phyloP scores from a whole-genome alignment of 2,797 vertebrate species.

The Phaenicophaeus curvirostris region DNA sequence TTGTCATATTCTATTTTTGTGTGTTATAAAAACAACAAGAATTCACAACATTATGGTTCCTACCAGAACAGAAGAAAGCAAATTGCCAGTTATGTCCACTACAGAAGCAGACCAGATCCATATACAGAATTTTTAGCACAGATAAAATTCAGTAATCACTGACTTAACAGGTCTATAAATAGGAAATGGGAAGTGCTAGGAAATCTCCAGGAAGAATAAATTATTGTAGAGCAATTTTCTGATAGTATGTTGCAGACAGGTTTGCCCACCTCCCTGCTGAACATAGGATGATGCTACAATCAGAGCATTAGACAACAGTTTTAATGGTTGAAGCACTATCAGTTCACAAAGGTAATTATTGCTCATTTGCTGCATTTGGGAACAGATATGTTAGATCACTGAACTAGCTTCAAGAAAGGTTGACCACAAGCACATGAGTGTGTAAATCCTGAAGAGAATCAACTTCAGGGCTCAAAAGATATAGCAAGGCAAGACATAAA shows the following conservation, averaged over 20 bases:
- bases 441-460: not conserved
- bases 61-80: not conserved
- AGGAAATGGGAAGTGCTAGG: not conserved
- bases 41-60: not conserved
- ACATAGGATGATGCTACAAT: not conserved
- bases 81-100: not conserved
- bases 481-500: not conserved
- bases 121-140: not conserved
- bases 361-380: not conserved
- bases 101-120: not conserved
- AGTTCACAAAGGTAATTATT: not conserved
- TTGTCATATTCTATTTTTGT: constrained; percentile 14
- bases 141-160: not conserved
- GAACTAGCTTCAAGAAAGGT: not conserved
- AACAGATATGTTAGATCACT: not conserved
- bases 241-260: not conserved
- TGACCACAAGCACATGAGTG: not conserved
- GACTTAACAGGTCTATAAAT: not conserved
- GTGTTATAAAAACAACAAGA: not conserved
- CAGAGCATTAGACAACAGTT: not conserved
- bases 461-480: not conserved
- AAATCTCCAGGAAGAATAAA: not conserved
- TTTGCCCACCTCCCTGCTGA: not conserved
- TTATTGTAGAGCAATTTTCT: not conserved
- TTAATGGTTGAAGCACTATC: not conserved